These are phyloP conservation scores for Alsophila aescularia DNA, from an alignment of 2,888 invertebrate genomes.

Conservation along the genomic window DNA sequence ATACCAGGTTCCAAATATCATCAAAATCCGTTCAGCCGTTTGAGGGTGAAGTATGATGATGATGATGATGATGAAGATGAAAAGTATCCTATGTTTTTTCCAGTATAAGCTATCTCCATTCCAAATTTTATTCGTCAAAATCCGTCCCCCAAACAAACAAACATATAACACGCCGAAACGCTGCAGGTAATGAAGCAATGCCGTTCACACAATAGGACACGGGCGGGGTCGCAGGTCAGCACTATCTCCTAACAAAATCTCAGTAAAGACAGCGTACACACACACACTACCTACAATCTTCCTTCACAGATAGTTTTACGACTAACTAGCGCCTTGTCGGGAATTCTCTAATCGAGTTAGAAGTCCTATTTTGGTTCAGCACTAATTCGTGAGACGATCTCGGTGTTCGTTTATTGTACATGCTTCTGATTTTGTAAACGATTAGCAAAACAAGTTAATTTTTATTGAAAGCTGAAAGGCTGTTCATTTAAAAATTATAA, in stretches of 20 bases:
- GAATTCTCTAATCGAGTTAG: background rate
- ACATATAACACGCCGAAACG: constrained; percentile 6
- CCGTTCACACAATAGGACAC: constrained; percentile 7
- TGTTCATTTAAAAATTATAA: background rate
- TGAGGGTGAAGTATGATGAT: too few relatives aligned
- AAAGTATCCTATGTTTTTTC: too few relatives aligned
- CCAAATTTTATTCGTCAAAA: too few relatives aligned
- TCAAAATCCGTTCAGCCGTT: too few relatives aligned
- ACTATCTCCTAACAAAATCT: constrained; percentile 7
- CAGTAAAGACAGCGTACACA: background rate
- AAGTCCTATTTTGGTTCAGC: background rate
- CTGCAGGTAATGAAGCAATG: constrained; percentile 14
- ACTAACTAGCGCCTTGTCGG: constrained; percentile 9
- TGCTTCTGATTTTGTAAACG: background rate
- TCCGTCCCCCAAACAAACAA: background rate
- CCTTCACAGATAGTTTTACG: background rate
- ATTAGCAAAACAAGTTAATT: background rate
- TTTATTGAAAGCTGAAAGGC: background rate
- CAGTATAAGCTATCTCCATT: too few relatives aligned
- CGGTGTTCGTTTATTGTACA: background rate
- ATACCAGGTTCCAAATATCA: too few relatives aligned
- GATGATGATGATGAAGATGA: background rate
- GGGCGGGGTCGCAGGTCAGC: constrained; percentile 16
- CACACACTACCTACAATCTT: constrained; percentile 11
- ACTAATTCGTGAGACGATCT: constrained; percentile 16